A percentile compares a stretch with the other conserved stretches of the same genome.
Conservation (phyloP, 2,797 vertebrate genomes). For the Mormyrus proboscirostris region DNA sequence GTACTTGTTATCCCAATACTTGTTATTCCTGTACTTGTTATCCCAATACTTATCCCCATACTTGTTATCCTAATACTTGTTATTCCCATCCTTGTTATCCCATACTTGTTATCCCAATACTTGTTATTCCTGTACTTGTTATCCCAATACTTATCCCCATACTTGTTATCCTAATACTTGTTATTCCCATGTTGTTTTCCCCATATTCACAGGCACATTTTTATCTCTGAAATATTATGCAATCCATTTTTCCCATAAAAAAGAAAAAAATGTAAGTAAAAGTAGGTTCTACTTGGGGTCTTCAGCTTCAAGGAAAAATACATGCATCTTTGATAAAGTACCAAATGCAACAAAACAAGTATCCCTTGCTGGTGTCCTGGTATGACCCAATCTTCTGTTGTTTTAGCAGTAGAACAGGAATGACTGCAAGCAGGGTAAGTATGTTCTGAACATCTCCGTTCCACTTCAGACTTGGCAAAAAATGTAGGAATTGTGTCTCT, state of each 20-base stretch:
- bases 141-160: background rate
- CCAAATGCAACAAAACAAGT: slow-evolving; percentile 49
- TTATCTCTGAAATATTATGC: background rate
- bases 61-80: too few species aligned
- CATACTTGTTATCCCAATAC: background rate
- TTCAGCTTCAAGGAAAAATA: background rate
- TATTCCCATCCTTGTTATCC: background rate
- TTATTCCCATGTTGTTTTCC: background rate
- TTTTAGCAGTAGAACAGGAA: slow-evolving; percentile 49
- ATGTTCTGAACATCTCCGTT: slow-evolving; percentile 58
- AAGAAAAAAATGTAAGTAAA: background rate
- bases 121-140: background rate
- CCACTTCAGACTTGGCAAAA: slow-evolving; percentile 47
- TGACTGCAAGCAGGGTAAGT: slow-evolving; percentile 59
- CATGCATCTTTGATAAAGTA: slow-evolving; percentile 49
- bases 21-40: too few species aligned
- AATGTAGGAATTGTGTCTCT: slow-evolving; percentile 41
- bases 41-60: too few species aligned
- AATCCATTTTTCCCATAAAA: background rate
- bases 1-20: too few species aligned
- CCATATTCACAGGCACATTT: background rate
- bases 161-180: background rate
- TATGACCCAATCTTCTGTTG: slow-evolving; percentile 63
- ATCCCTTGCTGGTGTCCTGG: slow-evolving; percentile 56
- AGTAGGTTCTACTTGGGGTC: background rate